Conservation (phyloP, 2,888 invertebrate species). For the Agonopterix subpropinquella region DNA sequence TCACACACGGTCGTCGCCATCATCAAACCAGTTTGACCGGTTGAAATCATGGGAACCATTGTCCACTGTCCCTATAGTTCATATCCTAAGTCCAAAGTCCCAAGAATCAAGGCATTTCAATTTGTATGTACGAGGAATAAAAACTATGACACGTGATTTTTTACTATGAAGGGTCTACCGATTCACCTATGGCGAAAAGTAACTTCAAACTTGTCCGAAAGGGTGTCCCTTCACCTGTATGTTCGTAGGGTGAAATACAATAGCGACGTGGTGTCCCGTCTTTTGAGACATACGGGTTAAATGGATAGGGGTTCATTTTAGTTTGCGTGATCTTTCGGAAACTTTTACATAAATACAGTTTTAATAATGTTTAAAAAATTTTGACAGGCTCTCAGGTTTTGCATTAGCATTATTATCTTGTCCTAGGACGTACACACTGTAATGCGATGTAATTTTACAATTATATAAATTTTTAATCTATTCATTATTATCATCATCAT, state of each 20-base stretch:
- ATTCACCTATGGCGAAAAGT: not conserved
- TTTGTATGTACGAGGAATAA: no score
- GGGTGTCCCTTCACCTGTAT: constrained; percentile 28
- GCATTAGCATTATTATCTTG: no score
- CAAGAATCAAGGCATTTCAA: no score
- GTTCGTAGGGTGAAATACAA: constrained; percentile 9
- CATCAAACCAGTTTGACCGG: constrained; percentile 61
- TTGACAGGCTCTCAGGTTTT: no score
- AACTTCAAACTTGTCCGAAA: not conserved
- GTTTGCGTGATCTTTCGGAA: no score
- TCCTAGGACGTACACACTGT: no score
- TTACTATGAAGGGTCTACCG: not conserved
- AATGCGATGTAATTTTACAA: no score
- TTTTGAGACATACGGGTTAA: constrained; percentile 16
- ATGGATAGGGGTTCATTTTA: not conserved
- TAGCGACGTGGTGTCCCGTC: constrained; percentile 11
- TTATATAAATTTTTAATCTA: no score
- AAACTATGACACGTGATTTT: not conserved
- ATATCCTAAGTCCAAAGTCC: no score
- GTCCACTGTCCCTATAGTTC: constrained; percentile 33
- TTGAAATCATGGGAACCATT: constrained; percentile 55
- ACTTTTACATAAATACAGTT: no score
- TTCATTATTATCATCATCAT: no score
- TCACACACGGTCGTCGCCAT: constrained; percentile 4
- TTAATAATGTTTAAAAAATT: no score